These are phyloP conservation scores for Pocillopora verrucosa DNA, from an alignment of 64 coral and sea anemone species.

Conservation along the genomic window DNA sequence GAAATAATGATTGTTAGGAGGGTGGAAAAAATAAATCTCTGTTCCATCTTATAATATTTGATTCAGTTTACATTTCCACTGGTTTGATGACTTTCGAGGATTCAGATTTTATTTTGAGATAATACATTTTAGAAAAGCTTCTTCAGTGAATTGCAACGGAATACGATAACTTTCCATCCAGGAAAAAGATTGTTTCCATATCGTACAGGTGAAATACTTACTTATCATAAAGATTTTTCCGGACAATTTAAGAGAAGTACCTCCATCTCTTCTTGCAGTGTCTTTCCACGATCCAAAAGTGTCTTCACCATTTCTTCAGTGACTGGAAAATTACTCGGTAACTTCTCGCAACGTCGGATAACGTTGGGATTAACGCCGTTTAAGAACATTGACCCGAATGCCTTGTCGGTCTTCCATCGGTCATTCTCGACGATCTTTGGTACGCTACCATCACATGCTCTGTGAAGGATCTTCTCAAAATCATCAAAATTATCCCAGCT, in stretches of 20 bases:
- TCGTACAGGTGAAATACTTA: no score
- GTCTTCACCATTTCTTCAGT: slow-evolving; percentile 55
- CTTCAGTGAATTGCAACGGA: no score
- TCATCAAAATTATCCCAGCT: slow-evolving; percentile 73
- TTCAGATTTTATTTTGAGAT: no score
- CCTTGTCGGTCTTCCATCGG: slow-evolving; percentile 76
- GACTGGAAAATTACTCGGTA: slow-evolving; percentile 75
- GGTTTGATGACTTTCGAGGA: no score
- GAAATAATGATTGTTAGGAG: neutral
- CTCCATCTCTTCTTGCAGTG: slow-evolving; percentile 65
- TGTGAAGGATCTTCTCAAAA: slow-evolving; percentile 65
- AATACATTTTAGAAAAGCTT: no score
- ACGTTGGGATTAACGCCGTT: slow-evolving; percentile 86
- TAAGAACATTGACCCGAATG: slow-evolving; percentile 81
- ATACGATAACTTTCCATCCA: no score
- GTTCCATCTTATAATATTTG: neutral
- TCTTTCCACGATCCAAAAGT: slow-evolving; percentile 77
- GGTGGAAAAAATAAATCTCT: neutral
- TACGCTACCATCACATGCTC: neutral
- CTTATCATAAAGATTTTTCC: no score
- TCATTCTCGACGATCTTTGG: slow-evolving; percentile 62
- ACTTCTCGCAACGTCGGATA: slow-evolving; percentile 63
- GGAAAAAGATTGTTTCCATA: no score
- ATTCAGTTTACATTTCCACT: no score
- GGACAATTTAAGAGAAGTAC: neutral